Conservation (phyloP, 2,113 vertebrate species). For the Ceuthmochares aereus region DNA sequence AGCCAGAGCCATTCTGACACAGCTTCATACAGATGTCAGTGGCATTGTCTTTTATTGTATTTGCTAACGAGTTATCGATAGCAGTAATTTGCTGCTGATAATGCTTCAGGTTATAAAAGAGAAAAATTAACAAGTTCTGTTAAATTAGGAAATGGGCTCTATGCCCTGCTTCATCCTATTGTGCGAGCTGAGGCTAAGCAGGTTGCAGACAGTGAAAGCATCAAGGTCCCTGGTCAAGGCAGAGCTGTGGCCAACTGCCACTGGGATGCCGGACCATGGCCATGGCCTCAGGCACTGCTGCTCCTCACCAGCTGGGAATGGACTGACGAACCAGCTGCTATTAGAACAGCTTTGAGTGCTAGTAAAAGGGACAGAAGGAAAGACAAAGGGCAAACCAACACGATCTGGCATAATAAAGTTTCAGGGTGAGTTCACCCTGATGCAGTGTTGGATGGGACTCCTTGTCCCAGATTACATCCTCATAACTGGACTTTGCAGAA, state of each 20-base stretch:
- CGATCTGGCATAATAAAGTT: background rate
- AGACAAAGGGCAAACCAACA: rapidly evolving
- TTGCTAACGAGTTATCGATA: conserved; percentile 83
- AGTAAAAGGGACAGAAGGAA: background rate
- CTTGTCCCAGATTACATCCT: background rate
- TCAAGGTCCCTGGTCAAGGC: background rate
- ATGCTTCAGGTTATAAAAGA: conserved; percentile 69
- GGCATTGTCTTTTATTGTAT: conserved; percentile 75
- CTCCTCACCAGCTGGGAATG: background rate
- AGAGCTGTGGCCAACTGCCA: background rate
- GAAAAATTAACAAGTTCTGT: conserved; percentile 67
- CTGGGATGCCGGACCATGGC: rapidly evolving
- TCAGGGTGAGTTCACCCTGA: background rate
- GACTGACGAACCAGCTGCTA: background rate
- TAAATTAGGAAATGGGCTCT: conserved; percentile 12
- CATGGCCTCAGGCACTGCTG: background rate
- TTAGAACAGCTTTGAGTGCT: background rate
- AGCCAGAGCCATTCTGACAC: conserved; percentile 61
- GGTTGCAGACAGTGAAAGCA: background rate
- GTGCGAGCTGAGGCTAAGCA: background rate
- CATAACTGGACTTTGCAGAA: rapidly evolving
- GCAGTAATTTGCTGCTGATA: conserved; percentile 72
- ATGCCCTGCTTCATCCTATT: background rate
- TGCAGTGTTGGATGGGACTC: background rate
- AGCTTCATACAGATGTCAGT: conserved; percentile 73